Conservation (phyloP, 1,140 invertebrate species). For the Drosophila mojavensis region DNA sequence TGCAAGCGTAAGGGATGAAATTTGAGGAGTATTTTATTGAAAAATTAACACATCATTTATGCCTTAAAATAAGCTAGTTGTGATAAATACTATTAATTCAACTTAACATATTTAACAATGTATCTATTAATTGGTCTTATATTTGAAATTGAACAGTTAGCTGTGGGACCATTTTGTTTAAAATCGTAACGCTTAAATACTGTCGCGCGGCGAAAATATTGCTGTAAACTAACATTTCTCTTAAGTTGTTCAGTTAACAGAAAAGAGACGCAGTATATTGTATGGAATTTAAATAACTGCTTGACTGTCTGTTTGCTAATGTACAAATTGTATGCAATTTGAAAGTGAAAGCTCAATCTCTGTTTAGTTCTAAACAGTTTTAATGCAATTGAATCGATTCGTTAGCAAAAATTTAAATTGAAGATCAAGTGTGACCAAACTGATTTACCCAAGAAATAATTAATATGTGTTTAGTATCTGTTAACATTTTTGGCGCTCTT, state of each 20-base stretch:
- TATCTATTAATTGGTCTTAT: not conserved
- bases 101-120: no score
- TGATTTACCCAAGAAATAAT: not conserved
- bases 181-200: constrained; percentile 16
- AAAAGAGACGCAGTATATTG: not conserved
- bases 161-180: constrained; percentile 13
- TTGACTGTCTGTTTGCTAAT: not conserved
- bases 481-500: not conserved
- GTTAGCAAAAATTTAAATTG: not conserved
- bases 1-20: constrained; percentile 5
- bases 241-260: constrained; percentile 17
- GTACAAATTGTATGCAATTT: not conserved
- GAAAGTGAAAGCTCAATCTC: no score
- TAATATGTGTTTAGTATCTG: no score
- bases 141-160: not conserved
- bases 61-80: no score
- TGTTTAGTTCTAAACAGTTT: no score
- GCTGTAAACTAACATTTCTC: constrained; percentile 16
- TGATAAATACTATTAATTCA: no score
- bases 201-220: not conserved
- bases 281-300: no score
- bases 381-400: not conserved
- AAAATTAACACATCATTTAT: no score
- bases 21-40: not conserved
- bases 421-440: not conserved